Evolutionary conservation across 2,797 vertebrate species (phyloP).

Genomic region (Pempheris klunzingeri): DNA sequence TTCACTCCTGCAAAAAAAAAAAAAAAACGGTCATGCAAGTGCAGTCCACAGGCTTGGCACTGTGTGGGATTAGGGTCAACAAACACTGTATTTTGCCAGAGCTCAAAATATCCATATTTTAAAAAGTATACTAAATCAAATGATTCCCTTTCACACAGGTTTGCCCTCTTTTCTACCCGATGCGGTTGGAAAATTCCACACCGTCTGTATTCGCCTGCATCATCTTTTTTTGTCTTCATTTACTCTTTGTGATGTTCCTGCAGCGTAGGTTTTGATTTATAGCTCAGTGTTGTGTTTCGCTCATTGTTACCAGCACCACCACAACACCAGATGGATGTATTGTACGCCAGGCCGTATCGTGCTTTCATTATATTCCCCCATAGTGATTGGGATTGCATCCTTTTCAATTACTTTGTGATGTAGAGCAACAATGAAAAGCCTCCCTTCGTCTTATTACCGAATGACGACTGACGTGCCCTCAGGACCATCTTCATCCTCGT

Average conservation of each 20-base stretch:
- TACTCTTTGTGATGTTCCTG: neutral
- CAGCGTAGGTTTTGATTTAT: neutral
- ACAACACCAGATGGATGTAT: neutral
- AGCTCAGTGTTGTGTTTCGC: neutral
- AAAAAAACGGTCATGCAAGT: constrained; percentile 33
- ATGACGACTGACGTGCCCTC: neutral
- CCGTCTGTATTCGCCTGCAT: too few species aligned
- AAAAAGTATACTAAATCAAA: constrained; percentile 9
- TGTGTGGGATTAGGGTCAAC: constrained; percentile 46
- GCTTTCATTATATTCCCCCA: neutral
- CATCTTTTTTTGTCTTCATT: too few species aligned
- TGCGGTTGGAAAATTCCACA: too few species aligned
- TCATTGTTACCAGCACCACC: neutral
- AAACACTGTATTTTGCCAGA: constrained; percentile 16
- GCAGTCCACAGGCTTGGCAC: constrained; percentile 23
- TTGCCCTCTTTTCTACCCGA: too few species aligned
- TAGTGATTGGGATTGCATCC: neutral
- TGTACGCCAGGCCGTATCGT: neutral
- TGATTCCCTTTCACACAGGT: too few species aligned
- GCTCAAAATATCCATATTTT: constrained; percentile 31
- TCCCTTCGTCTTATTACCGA: neutral
- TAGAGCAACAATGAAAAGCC: neutral
- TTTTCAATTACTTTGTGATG: neutral
- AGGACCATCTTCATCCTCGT: neutral
- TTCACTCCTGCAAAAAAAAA: constrained; percentile 21